These are phyloP conservation scores for Drosophila anceps DNA, from an alignment of 2,888 invertebrate species.

Conservation along the genomic window DNA sequence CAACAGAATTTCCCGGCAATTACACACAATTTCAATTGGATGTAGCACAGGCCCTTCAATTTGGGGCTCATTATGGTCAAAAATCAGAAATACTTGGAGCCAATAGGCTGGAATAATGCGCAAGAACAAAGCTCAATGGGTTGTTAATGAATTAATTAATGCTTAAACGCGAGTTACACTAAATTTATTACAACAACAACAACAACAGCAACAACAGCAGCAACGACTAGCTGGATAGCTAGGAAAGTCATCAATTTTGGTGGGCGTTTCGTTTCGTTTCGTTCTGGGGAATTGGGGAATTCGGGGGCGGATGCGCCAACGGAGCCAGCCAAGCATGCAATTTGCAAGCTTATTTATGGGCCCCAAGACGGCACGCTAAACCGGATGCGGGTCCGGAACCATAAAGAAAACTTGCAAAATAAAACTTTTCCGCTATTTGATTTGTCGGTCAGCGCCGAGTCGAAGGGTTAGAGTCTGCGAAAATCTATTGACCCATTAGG, in stretches of 20 bases:
- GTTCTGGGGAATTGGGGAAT: not conserved
- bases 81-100: conserved; percentile 69
- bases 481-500: conserved; percentile 67
- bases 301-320: conserved; percentile 31
- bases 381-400: conserved; percentile 59
- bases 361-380: conserved; percentile 43
- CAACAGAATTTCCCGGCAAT: conserved; percentile 54
- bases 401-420: conserved; percentile 73
- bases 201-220: conserved; percentile 36
- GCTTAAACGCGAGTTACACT: conserved; percentile 43
- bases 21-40: conserved; percentile 41
- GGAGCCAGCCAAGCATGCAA: conserved; percentile 67
- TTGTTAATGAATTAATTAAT: conserved; percentile 75
- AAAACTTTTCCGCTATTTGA: conserved; percentile 78
- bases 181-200: conserved; percentile 43
- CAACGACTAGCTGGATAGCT: conserved; percentile 22
- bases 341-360: conserved; percentile 74
- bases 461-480: conserved; percentile 18
- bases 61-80: conserved; percentile 55
- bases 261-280: not conserved
- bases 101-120: conserved; percentile 76
- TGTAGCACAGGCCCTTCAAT: not conserved
- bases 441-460: conserved; percentile 65
- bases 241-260: conserved; percentile 70
- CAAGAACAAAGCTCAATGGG: conserved; percentile 54